Evolutionary conservation across 2,888 invertebrate species (phyloP).

Genomic region (Dasysyrphus tricinctus): DNA sequence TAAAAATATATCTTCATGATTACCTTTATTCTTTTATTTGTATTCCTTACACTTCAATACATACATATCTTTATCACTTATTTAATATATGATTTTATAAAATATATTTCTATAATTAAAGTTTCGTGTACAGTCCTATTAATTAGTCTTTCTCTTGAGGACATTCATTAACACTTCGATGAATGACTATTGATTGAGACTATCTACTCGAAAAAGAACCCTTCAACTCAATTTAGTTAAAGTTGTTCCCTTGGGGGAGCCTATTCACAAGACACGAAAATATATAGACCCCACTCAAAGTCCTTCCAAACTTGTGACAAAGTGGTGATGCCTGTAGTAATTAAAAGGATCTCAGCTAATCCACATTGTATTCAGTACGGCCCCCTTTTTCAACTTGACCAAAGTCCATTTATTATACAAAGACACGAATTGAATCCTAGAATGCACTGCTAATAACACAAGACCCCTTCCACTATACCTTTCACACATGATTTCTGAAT

Average conservation of each 20-base stretch:
- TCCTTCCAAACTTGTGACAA: slow-evolving; percentile 76
- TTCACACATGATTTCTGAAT: slow-evolving; percentile 54
- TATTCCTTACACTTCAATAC: too few relatives aligned
- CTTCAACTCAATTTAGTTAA: not conserved
- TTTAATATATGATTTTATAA: too few relatives aligned
- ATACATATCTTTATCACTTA: too few relatives aligned
- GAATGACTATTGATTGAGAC: slow-evolving; percentile 48
- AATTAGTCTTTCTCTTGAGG: slow-evolving; percentile 43
- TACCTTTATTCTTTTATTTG: too few relatives aligned
- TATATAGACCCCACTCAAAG: slow-evolving; percentile 47
- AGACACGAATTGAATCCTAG: slow-evolving; percentile 59
- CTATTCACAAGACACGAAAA: slow-evolving; percentile 11
- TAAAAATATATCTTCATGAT: too few relatives aligned
- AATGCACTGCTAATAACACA: slow-evolving; percentile 64
- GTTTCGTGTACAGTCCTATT: slow-evolving; percentile 16
- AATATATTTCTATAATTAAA: not conserved
- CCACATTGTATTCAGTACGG: slow-evolving; percentile 58
- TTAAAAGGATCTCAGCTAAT: slow-evolving; percentile 82
- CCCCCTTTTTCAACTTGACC: slow-evolving; percentile 78
- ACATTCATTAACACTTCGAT: slow-evolving; percentile 58
- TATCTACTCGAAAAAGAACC: not conserved
- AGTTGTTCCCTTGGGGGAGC: slow-evolving; percentile 36
- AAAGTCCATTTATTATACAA: slow-evolving; percentile 81
- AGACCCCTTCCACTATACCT: slow-evolving; percentile 26
- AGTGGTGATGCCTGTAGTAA: slow-evolving; percentile 82